A percentile compares a stretch with the other conserved stretches of the same genome.
Conservation (phyloP, 2,113 vertebrate species). For the Colistium nudipinnis region DNA sequence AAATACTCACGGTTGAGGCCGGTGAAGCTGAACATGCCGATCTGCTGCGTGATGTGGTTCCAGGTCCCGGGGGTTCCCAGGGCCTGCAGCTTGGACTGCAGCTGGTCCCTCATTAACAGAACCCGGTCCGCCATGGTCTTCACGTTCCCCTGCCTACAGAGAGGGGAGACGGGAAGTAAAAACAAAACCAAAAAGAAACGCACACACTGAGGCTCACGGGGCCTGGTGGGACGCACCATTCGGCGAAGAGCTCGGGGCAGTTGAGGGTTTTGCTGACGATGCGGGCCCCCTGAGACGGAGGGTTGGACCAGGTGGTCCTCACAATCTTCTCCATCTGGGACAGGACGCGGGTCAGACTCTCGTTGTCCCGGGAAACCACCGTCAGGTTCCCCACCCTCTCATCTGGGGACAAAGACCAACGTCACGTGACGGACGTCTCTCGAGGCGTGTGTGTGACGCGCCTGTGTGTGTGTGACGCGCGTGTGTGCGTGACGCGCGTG, state of each 20-base stretch:
- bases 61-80: constrained; percentile 91
- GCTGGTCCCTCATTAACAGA: constrained; percentile 89
- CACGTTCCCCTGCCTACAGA: constrained; percentile 88
- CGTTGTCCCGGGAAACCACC: constrained; percentile 86
- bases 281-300: constrained; percentile 90
- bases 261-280: constrained; percentile 89
- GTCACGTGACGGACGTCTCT: no score
- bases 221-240: constrained; percentile 82
- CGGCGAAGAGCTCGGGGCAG: constrained; percentile 85
- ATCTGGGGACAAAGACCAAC: constrained; percentile 73
- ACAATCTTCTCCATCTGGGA: constrained; percentile 97
- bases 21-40: constrained; percentile 97
- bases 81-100: constrained; percentile 85
- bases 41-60: constrained; percentile 95
- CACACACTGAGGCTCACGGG: neutral
- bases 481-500: no score
- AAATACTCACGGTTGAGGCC: constrained; percentile 89
- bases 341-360: constrained; percentile 83
- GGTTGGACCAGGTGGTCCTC: constrained; percentile 94
- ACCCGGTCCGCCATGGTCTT: constrained; percentile 95
- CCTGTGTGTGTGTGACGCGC: accelerated
- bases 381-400: constrained; percentile 93
- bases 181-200: accelerated
- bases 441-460: neutral
- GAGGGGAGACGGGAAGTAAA: neutral